phyloP scores from a whole-genome alignment of 2,113 vertebrate genomes.

The Anseranas semipalmata region DNA sequence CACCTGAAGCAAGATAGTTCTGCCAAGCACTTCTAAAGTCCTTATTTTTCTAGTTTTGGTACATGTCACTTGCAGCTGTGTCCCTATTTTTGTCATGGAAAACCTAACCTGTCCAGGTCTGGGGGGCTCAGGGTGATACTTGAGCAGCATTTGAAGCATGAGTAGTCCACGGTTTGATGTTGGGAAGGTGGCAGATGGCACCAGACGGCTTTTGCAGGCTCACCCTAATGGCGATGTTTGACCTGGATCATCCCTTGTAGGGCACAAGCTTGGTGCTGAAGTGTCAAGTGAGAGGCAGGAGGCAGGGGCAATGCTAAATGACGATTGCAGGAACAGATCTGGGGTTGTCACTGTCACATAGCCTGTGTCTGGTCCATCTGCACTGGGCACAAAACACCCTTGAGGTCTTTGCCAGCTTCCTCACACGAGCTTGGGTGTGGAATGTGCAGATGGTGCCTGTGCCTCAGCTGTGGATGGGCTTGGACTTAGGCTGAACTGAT shows the following conservation, averaged over 20 bases:
- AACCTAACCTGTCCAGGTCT: too few relatives aligned
- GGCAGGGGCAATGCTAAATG: background rate
- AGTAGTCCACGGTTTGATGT: background rate
- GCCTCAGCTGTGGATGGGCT: background rate
- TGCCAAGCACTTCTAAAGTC: background rate
- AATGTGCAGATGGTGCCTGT: background rate
- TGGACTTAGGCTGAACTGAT: accelerated
- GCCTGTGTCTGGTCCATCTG: background rate
- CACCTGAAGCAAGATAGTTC: background rate
- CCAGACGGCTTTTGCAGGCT: background rate
- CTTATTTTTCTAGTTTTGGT: background rate
- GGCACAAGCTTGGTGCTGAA: background rate
- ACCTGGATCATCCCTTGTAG: background rate
- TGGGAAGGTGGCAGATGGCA: background rate
- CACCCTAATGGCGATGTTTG: background rate
- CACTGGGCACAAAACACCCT: too few relatives aligned
- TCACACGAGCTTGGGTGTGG: too few relatives aligned
- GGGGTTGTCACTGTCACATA: background rate
- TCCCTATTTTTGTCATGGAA: background rate
- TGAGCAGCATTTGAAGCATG: background rate
- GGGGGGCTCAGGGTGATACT: accelerated
- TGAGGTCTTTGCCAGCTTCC: background rate
- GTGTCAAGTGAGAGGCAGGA: background rate
- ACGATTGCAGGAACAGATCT: background rate
- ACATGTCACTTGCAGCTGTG: background rate